phyloP scores from a whole-genome alignment of 2,888 invertebrate species.

The Helicoverpa assulta region DNA sequence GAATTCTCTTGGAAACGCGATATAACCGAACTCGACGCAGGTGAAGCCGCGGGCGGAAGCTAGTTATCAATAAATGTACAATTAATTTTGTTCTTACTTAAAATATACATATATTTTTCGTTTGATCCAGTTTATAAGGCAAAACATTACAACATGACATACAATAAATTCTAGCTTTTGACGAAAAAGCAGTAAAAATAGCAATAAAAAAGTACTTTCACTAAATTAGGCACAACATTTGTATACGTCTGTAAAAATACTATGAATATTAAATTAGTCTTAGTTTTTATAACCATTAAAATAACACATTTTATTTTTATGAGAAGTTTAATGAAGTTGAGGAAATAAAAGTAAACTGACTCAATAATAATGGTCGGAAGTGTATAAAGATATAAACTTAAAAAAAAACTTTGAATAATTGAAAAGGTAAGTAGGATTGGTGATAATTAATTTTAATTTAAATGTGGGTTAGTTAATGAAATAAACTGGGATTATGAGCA shows the following conservation, averaged over 20 bases:
- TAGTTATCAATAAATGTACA: too few relatives aligned
- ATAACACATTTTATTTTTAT: constrained; percentile 40
- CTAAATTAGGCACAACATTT: constrained; percentile 32
- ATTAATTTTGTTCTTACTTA: too few relatives aligned
- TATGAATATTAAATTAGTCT: constrained; percentile 30
- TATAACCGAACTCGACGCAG: too few relatives aligned
- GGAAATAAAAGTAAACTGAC: constrained; percentile 42
- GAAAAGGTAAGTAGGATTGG: constrained; percentile 28
- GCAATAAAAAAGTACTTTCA: constrained; percentile 41
- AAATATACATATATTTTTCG: not conserved
- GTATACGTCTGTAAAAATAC: constrained; percentile 20
- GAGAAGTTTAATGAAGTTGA: constrained; percentile 47
- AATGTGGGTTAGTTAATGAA: constrained; percentile 18
- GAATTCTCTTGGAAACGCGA: too few relatives aligned
- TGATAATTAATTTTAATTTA: constrained; percentile 55
- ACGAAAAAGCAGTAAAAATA: constrained; percentile 17
- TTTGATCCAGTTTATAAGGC: not conserved
- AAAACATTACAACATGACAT: constrained; percentile 23
- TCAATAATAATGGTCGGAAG: constrained; percentile 26
- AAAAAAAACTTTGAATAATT: constrained; percentile 20
- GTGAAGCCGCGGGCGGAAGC: too few relatives aligned
- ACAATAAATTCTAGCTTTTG: constrained; percentile 23
- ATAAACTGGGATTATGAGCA: constrained; percentile 37
- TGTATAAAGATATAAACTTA: constrained; percentile 27
- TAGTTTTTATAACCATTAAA: constrained; percentile 38